These are phyloP conservation scores for Mormoops blainvillei DNA, from an alignment of 2,113 vertebrate species.

Conservation along the genomic window DNA sequence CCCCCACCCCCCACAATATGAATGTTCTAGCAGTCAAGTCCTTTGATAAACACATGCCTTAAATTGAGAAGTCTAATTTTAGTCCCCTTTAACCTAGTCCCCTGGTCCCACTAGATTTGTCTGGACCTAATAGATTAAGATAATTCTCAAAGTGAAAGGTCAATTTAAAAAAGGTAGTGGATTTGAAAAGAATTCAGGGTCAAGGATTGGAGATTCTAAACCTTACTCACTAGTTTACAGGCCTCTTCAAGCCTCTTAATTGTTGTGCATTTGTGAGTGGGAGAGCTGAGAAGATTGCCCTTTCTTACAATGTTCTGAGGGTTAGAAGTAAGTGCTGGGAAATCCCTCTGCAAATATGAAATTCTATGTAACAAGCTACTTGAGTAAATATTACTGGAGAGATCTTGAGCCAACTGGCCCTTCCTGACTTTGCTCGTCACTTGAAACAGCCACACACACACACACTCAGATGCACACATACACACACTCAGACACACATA, in stretches of 20 bases:
- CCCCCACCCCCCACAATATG: neutral
- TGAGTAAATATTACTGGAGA: neutral
- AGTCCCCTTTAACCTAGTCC: neutral
- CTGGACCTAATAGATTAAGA: slow-evolving; percentile 24
- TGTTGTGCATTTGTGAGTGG: neutral
- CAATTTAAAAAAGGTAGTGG: neutral
- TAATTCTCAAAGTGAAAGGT: slow-evolving; percentile 42
- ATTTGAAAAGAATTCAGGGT: slow-evolving; percentile 40
- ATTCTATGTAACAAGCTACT: neutral
- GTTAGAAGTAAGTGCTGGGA: slow-evolving; percentile 7
- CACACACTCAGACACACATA: neutral
- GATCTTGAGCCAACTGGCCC: neutral
- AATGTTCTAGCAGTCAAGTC: neutral
- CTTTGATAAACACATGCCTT: neutral
- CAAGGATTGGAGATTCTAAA: slow-evolving; percentile 7
- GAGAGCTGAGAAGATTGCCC: neutral
- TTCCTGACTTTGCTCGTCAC: neutral
- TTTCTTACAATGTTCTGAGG: slow-evolving; percentile 28
- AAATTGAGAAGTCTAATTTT: neutral
- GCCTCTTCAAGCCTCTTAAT: slow-evolving; percentile 35
- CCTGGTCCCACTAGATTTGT: neutral
- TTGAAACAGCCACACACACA: neutral
- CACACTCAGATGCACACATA: neutral
- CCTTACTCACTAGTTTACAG: neutral
- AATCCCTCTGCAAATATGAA: slow-evolving; percentile 52